phyloP scores from a whole-genome alignment of 2,888 invertebrate species.

The Oegoconia quadripuncta region DNA sequence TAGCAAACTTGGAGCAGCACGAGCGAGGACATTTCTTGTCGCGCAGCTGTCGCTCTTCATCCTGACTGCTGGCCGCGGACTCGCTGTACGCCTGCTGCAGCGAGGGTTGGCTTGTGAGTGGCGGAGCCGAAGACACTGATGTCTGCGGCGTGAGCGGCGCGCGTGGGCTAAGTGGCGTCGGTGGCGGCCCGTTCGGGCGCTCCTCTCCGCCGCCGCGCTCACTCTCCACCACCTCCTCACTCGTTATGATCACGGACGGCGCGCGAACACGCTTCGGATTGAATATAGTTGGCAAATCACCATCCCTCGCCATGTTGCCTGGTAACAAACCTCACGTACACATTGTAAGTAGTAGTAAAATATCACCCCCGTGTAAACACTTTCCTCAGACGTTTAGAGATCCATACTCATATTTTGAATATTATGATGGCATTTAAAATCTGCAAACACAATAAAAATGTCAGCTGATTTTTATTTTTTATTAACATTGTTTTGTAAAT shows the following conservation, averaged over 20 bases:
- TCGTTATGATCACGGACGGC: slow-evolving; percentile 84
- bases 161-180: slow-evolving; percentile 64
- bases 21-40: slow-evolving; percentile 83
- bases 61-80: slow-evolving; percentile 81
- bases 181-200: slow-evolving; percentile 68
- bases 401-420: neutral
- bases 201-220: slow-evolving; percentile 57
- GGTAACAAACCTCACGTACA: slow-evolving; percentile 23
- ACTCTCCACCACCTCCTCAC: slow-evolving; percentile 75
- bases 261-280: slow-evolving; percentile 85
- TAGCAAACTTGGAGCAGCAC: slow-evolving; percentile 90
- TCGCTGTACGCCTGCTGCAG: slow-evolving; percentile 71
- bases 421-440: neutral
- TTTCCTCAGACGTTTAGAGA: neutral
- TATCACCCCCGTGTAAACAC: neutral
- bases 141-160: slow-evolving; percentile 68
- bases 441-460: slow-evolving; percentile 8
- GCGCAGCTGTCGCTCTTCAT: slow-evolving; percentile 75
- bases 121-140: slow-evolving; percentile 72
- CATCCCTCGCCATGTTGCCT: slow-evolving; percentile 82
- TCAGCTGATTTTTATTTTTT: slow-evolving; percentile 23
- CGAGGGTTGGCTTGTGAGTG: slow-evolving; percentile 67
- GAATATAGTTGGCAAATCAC: slow-evolving; percentile 89
- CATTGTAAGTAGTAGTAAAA: slow-evolving; percentile 31
- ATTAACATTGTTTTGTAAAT: slow-evolving; percentile 14